Base-by-base conservation (phyloP, 2,888 invertebrate genomes). In the Aromia moschata region DNA sequence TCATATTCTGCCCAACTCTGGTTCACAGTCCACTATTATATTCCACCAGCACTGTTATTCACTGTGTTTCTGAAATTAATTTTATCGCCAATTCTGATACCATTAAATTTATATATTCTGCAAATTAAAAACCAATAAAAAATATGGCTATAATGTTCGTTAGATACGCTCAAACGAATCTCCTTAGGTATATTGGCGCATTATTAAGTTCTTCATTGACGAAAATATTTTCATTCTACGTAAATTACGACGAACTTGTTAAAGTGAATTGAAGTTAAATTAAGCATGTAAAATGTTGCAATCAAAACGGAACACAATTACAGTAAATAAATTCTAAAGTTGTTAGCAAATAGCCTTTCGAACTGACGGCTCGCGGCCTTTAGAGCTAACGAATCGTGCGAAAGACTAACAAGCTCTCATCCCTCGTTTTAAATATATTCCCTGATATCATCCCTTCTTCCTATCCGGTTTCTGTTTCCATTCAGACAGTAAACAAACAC, bases 241-340 rank as follows among this genome's bases (percentile, higher is more conserved):
- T 31, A 52, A 41, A 52, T 52, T 52, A 58, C 58, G 46, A 47
- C 49, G 52, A 54, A 49, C 51, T 57, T 59, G 56, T 58, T 62
- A 56, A 56, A 60, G 56, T 58, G 62, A 67, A 67, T 69, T 54
- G 49, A 56, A 64, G 67, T 69, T 70, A 70, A 71, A 69, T 67
- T 69, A 73, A 69, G 70, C 70, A 60, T 64, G 65, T 69, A 70
- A 70, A 72, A 71, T 65, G 68, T 67, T 68, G 71, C 70, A 73
- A 73, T 73, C 73, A 73, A 65, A 72, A 70, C 65, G 69, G 64
- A 65, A 66, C 70, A 70, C 71, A 73, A 72, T 73, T 73, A 72
- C 70, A 65, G 71, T 70, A 72, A 73, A 72, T 73, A 73, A 71
- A 73, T 73, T 73, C 68, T 69, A 64, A 60, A 72, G 72, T 72